These are phyloP conservation scores for Junonia oenone DNA, from an alignment of 2,888 invertebrate species.

Conservation along the genomic window DNA sequence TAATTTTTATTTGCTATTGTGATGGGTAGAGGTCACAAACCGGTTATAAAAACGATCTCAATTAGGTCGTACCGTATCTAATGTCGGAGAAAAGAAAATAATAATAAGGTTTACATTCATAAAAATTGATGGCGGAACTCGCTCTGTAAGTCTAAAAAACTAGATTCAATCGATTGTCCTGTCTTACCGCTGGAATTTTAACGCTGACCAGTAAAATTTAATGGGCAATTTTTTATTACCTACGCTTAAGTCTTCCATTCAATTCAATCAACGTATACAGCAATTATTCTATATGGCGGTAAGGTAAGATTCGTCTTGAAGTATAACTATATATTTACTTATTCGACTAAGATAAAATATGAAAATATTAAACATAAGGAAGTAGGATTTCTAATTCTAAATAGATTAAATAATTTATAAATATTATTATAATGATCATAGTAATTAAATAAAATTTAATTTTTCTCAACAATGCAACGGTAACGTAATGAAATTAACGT, in stretches of 20 bases:
- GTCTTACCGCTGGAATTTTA: not conserved
- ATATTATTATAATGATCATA: too few relatives aligned
- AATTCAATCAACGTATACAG: not conserved
- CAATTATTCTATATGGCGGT: not conserved
- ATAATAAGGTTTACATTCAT: not conserved
- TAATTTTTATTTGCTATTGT: not conserved
- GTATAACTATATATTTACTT: too few relatives aligned
- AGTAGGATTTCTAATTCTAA: too few relatives aligned
- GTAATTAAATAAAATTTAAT: too few relatives aligned
- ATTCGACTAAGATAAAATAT: too few relatives aligned
- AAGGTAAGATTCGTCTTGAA: not conserved
- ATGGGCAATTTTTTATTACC: not conserved
- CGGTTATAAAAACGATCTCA: not conserved
- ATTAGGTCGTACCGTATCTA: not conserved
- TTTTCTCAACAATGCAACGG: too few relatives aligned
- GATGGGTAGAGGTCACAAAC: not conserved
- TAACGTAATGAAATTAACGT: too few relatives aligned
- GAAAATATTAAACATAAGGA: too few relatives aligned
- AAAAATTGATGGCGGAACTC: not conserved
- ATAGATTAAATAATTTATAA: too few relatives aligned
- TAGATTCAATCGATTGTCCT: not conserved
- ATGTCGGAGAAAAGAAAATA: not conserved
- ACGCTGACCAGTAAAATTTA: not conserved
- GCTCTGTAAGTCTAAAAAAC: not conserved
- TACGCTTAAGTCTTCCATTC: not conserved